Conservation (phyloP, 2,113 vertebrate genomes). For the Hypocryptadius cinnamomeus region DNA sequence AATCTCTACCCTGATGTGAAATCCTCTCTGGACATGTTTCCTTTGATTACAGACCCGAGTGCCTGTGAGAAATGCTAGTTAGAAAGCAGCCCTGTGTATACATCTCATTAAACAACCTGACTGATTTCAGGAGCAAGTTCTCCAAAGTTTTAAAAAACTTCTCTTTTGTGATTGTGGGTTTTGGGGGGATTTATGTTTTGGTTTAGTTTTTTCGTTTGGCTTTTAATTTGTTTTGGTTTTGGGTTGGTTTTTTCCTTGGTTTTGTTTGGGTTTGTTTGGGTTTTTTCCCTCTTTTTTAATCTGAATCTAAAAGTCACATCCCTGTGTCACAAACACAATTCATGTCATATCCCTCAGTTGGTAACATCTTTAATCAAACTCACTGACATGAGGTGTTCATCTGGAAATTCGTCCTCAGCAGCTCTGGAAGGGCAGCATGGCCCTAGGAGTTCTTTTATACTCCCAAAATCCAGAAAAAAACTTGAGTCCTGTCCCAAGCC, state of each 20-base stretch:
- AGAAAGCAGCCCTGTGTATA: neutral
- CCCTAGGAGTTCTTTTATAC: neutral
- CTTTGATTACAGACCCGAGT: neutral
- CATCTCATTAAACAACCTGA: neutral
- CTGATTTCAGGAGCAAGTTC: neutral
- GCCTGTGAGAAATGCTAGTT: neutral
- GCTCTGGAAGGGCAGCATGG: neutral
- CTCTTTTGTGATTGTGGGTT: rapidly evolving
- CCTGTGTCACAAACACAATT: neutral
- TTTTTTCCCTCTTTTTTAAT: neutral
- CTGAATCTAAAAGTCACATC: neutral
- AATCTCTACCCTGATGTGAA: neutral
- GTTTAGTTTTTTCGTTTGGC: neutral
- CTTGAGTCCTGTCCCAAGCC: neutral
- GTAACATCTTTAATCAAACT: neutral
- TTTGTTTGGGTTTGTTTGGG: neutral
- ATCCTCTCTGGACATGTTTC: neutral
- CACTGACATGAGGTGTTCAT: neutral
- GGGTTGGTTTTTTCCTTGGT: neutral
- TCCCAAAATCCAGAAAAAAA: neutral
- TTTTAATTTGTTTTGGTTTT: neutral
- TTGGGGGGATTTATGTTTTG: neutral
- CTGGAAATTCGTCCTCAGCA: neutral
- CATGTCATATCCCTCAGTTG: neutral
- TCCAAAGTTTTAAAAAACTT: neutral